Evolutionary conservation across 1,140 invertebrate species (phyloP), one percentile per base, ranked within the genome.

Genomic region (Drusus annulatus): DNA sequence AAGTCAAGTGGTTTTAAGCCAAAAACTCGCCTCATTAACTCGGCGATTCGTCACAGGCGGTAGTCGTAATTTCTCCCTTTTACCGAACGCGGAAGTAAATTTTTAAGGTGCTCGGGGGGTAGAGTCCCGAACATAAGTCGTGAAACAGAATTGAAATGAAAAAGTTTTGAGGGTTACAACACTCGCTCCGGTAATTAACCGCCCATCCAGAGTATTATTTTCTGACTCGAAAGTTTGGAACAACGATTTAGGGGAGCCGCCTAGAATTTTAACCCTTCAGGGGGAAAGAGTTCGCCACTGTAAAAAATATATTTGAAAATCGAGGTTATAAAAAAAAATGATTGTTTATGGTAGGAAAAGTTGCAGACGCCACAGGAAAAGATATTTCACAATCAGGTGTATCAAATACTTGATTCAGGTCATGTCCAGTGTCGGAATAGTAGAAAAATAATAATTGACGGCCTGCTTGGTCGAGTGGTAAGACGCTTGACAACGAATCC

Each of bases 121-220:
- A 68, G 17, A 25, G 28, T 19, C 25, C 63, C 10, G 63, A 31
- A n/a, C 63, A 68, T 71, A 71, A 71, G 68, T 71, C 23, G 19
- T 71, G 21, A 19, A 71, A 71, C 68, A 71, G 68, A 71, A 71
- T 71, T 71, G 68, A 71, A 71, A 71, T 71, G 45, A 52, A 71
- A 71, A 25, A 8, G 52, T 71, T 21, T 45, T 50, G 68, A 52
- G 50, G 50, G 45, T 71, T 71, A 71, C 68, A 25, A 51, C 50
- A 52, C 68, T 71, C 68, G 68, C 68, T 71, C 28, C 45, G 68
- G 68, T 71, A 71, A 71, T 71, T 71, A 71, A 71, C 45, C 68
- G 21, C 68, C 68, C 50, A 71, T 71, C 50, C 25, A 54, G 50
- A 71, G 68, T 51, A 71, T 71, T 71, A 71, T 54, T 51, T 51